Conservation (phyloP, 1,140 invertebrate species). For the Lycorma delicatula region DNA sequence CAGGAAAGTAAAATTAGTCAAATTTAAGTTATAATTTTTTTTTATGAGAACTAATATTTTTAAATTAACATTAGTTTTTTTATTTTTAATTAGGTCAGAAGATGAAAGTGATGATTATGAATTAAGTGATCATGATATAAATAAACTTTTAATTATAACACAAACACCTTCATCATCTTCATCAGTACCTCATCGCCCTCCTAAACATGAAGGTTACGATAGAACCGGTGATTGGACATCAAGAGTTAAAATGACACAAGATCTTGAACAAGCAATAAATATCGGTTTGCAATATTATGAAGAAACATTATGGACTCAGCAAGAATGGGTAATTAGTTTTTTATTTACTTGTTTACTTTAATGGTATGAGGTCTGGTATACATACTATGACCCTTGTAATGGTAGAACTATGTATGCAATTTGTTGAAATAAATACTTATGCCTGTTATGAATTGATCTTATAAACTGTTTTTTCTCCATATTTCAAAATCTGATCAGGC, state of each 20-base stretch:
- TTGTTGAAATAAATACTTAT: too few relatives aligned
- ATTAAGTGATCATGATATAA: slow-evolving; percentile 85
- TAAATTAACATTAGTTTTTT: slow-evolving; percentile 27
- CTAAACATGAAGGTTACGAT: slow-evolving; percentile 83
- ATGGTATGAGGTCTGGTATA: too few relatives aligned
- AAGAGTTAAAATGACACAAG: slow-evolving; percentile 85
- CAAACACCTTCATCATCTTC: slow-evolving; percentile 51
- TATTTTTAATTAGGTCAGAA: slow-evolving; percentile 50
- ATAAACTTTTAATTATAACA: slow-evolving; percentile 92
- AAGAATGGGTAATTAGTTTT: slow-evolving; percentile 15
- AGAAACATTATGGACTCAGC: slow-evolving; percentile 51
- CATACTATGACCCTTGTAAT: too few relatives aligned
- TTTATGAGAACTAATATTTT: too few relatives aligned
- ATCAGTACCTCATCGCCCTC: slow-evolving; percentile 40
- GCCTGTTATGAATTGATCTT: too few relatives aligned
- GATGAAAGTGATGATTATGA: slow-evolving; percentile 75
- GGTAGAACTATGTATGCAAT: too few relatives aligned
- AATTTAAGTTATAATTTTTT: too few relatives aligned
- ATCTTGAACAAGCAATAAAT: slow-evolving; percentile 87
- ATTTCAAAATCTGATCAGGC: too few relatives aligned
- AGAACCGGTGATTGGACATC: slow-evolving; percentile 76
- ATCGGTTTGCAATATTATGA: slow-evolving; percentile 93
- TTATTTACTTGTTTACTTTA: too few relatives aligned
- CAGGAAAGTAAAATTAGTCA: too few relatives aligned
- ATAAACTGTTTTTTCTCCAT: too few relatives aligned